Evolutionary conservation across 2,888 invertebrate genomes (phyloP).

Genomic region (Orthosia gracilis): DNA sequence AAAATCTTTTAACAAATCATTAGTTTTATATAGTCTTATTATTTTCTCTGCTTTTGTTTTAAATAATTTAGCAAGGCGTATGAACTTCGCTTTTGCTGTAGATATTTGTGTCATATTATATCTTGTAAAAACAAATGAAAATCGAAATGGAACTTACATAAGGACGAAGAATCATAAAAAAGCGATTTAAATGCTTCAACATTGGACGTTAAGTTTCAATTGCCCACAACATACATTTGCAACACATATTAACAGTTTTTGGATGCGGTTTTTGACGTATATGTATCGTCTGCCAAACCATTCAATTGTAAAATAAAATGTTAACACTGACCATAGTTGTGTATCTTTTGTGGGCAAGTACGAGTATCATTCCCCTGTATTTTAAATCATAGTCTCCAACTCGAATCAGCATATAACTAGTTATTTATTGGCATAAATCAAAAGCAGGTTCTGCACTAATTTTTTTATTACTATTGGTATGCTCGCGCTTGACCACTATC

Average conservation of each 20-base stretch:
- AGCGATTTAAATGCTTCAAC: constrained; percentile 38
- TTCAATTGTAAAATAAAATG: too few relatives aligned
- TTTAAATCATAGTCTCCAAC: too few relatives aligned
- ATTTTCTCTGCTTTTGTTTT: not conserved
- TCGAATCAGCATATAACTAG: too few relatives aligned
- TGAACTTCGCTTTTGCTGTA: constrained; percentile 5
- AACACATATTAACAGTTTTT: constrained; percentile 44
- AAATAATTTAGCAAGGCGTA: not conserved
- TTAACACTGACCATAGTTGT: too few relatives aligned
- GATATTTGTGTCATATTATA: not conserved
- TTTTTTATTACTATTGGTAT: too few relatives aligned
- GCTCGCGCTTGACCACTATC: too few relatives aligned
- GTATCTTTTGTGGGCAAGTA: too few relatives aligned
- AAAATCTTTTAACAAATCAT: too few relatives aligned
- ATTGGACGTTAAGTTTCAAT: constrained; percentile 62
- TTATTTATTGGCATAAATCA: too few relatives aligned
- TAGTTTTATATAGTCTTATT: not conserved
- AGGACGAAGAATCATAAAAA: not conserved
- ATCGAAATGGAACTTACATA: not conserved
- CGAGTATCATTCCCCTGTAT: too few relatives aligned
- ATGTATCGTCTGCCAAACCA: constrained; percentile 37
- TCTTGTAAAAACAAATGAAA: not conserved
- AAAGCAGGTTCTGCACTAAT: too few relatives aligned
- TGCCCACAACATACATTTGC: constrained; percentile 48
- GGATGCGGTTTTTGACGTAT: constrained; percentile 22